Percentiles rank a stretch among this genome's conserved stretches.
Evolutionary conservation across 2,797 vertebrate genomes (phyloP).

Genomic region (Pteropus rufus): DNA sequence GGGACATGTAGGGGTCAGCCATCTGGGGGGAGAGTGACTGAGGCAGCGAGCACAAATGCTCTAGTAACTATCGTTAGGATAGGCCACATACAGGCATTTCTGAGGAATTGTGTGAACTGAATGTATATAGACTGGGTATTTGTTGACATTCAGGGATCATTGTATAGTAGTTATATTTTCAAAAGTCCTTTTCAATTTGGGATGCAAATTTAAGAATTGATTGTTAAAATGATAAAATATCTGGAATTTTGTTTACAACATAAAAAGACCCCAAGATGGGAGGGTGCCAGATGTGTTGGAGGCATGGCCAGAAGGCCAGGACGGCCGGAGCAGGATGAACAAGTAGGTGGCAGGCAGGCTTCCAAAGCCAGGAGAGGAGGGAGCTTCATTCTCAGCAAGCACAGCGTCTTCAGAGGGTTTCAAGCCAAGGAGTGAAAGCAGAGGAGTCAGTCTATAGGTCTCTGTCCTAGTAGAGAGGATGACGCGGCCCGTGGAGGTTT

Average conservation of each 20-base stretch:
- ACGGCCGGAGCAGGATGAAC: neutral
- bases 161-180: neutral
- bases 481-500: neutral
- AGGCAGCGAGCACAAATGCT: neutral
- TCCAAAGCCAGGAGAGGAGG: neutral
- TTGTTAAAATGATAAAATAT: neutral
- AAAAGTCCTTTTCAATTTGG: constrained; percentile 19
- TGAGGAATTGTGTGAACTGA: neutral
- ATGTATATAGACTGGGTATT: neutral
- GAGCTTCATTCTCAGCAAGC: neutral
- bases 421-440: neutral
- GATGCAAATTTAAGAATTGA: neutral
- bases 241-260: neutral
- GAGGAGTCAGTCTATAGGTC: neutral
- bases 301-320: neutral
- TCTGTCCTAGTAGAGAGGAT: neutral
- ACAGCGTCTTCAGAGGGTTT: neutral
- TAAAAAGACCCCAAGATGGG: neutral
- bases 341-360: too few species aligned
- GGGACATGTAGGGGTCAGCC: neutral
- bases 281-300: neutral
- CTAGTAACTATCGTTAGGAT: neutral
- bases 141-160: neutral
- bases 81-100: neutral
- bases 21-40: neutral